Evolutionary conservation across 2,888 invertebrate species (phyloP).

Genomic region (Beris chalybata): DNA sequence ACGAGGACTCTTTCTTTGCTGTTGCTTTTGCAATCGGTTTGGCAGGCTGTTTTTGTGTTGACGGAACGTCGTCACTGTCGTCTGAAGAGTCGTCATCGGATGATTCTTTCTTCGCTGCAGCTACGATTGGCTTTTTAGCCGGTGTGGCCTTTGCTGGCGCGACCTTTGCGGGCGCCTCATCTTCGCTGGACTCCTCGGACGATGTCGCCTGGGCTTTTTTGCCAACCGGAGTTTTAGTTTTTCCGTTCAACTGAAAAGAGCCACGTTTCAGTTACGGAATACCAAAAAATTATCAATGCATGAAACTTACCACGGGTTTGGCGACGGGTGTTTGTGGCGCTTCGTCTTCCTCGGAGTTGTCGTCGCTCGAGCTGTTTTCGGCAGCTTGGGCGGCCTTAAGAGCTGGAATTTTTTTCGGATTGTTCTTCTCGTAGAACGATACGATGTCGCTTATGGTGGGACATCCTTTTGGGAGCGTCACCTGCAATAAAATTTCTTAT

Average conservation of each 20-base stretch:
- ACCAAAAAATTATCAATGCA: neutral
- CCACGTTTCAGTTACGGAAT: neutral
- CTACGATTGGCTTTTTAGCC: constrained; percentile 3
- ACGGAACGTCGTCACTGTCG: constrained; percentile 47
- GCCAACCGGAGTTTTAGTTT: constrained; percentile 2
- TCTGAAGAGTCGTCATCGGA: constrained; percentile 44
- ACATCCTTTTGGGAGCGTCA: constrained; percentile 64
- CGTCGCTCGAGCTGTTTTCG: constrained; percentile 49
- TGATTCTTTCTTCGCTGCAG: constrained; percentile 42
- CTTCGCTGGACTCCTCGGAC: constrained; percentile 8
- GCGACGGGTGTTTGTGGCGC: constrained; percentile 21
- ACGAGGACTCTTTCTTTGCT: constrained; percentile 32
- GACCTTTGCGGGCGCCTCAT: constrained; percentile 13
- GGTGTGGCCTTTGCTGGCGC: constrained; percentile 6
- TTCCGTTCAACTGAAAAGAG: constrained; percentile 20
- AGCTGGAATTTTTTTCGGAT: constrained; percentile 56
- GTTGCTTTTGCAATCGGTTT: constrained; percentile 17
- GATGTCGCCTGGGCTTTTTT: neutral
- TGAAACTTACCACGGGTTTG: constrained; percentile 35
- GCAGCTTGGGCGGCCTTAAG: constrained; percentile 45
- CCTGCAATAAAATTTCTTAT: constrained; percentile 58
- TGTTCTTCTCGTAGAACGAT: constrained; percentile 60
- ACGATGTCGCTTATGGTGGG: constrained; percentile 67
- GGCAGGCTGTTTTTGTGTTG: constrained; percentile 40
- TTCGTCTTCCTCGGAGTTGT: constrained; percentile 49